These are phyloP conservation scores for Rhagoletis pomonella DNA, from an alignment of 1,140 invertebrate species.

Conservation along the genomic window DNA sequence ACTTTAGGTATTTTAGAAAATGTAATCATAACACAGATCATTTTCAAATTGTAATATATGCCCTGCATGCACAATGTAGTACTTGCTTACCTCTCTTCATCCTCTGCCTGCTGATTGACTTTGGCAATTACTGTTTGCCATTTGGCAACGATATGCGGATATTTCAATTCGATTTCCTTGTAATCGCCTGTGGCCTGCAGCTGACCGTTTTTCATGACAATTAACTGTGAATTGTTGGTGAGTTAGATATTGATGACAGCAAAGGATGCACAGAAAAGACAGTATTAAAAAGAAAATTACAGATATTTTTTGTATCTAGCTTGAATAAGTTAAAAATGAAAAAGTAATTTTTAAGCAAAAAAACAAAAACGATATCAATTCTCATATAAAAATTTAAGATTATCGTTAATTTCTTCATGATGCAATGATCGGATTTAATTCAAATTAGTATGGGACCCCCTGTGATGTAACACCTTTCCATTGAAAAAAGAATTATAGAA, in stretches of 20 bases:
- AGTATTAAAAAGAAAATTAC: too few species aligned
- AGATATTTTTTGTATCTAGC: background rate
- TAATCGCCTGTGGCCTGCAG: conserved; percentile 78
- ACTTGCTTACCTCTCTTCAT: conserved; percentile 61
- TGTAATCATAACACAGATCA: too few species aligned
- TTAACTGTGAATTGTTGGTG: conserved; percentile 72
- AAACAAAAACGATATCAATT: too few species aligned
- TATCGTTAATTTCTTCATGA: too few species aligned
- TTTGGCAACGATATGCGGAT: conserved; percentile 76
- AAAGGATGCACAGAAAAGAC: too few species aligned
- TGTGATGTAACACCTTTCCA: too few species aligned
- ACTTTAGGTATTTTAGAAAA: too few species aligned
- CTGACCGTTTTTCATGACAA: conserved; percentile 76
- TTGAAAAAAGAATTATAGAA: too few species aligned
- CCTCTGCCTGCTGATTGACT: conserved; percentile 68
- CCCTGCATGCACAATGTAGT: background rate
- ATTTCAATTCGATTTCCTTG: conserved; percentile 77
- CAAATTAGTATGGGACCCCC: too few species aligned
- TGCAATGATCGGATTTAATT: too few species aligned
- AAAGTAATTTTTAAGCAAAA: background rate
- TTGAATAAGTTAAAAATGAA: background rate
- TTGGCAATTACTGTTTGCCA: conserved; percentile 75
- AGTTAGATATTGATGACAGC: background rate
- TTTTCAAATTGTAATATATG: background rate
- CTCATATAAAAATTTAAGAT: too few species aligned